A percentile compares a stretch with the other conserved stretches of the same genome.
These are phyloP conservation scores for Adelges cooleyi DNA, from an alignment of 1,140 invertebrate species.

Conservation along the genomic window DNA sequence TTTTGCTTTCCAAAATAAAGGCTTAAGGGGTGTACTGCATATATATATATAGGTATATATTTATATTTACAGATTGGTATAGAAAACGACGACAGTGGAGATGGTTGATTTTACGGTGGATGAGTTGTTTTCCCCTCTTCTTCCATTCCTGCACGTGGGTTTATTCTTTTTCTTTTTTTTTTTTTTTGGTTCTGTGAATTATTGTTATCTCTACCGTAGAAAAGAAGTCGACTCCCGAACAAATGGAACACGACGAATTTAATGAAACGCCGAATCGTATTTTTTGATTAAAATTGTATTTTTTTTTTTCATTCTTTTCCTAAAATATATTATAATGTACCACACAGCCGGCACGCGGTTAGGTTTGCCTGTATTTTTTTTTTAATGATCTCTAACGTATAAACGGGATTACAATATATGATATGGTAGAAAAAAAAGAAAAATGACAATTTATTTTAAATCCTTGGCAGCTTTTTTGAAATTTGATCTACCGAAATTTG, in stretches of 20 bases:
- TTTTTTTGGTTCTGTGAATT: neutral
- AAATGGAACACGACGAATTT: conserved; percentile 3
- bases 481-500: too few species aligned
- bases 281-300: too few species aligned
- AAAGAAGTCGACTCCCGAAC: neutral
- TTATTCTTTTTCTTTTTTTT: neutral
- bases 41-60: neutral
- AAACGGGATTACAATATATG: too few species aligned
- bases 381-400: too few species aligned
- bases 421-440: too few species aligned
- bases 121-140: neutral
- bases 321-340: too few species aligned
- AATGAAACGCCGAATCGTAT: neutral
- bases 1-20: conserved; percentile 11
- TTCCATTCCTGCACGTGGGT: neutral
- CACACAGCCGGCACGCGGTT: too few species aligned
- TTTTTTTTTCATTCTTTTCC: too few species aligned
- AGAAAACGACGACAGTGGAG: neutral
- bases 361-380: too few species aligned
- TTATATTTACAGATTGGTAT: too few species aligned
- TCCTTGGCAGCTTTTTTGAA: too few species aligned
- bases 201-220: conserved; percentile 19
- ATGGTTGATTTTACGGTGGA: conserved; percentile 2
- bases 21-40: neutral
- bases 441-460: too few species aligned